phyloP scores from a whole-genome alignment of 2,113 vertebrate genomes.

The Oryzias woworae region DNA sequence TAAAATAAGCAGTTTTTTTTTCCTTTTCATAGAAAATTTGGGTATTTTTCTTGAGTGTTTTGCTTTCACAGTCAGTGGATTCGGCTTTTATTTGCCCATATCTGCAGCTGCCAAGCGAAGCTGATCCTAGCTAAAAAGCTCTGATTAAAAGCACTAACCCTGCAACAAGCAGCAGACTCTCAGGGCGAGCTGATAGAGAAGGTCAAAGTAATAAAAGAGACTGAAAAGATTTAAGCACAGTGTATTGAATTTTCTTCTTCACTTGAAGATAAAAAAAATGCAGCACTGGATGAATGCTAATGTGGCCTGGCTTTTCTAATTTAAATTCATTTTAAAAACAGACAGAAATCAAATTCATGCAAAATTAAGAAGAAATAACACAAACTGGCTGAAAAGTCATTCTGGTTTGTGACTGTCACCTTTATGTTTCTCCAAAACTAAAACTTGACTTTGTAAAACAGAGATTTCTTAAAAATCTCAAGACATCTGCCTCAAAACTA shows the following conservation, averaged over 20 bases:
- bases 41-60: background rate
- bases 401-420: too few species aligned
- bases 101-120: constrained; percentile 4
- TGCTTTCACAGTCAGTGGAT: constrained; percentile 9
- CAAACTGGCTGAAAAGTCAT: too few species aligned
- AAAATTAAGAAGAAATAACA: too few species aligned
- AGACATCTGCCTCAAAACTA: too few species aligned
- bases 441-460: too few species aligned
- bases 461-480: too few species aligned
- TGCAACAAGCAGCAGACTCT: background rate
- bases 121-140: constrained; percentile 1
- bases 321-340: too few species aligned
- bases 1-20: constrained; percentile 2
- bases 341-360: too few species aligned
- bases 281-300: constrained; percentile 4
- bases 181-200: background rate
- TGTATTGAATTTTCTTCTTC: background rate
- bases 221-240: background rate
- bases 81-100: constrained; percentile 8
- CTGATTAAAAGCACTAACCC: background rate
- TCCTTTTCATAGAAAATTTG: background rate
- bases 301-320: background rate
- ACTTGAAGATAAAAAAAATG: background rate
- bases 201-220: constrained; percentile 1
- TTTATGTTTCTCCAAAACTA: too few species aligned